phyloP scores from a whole-genome alignment of 2,888 invertebrate genomes.

The Mythimna albipuncta region DNA sequence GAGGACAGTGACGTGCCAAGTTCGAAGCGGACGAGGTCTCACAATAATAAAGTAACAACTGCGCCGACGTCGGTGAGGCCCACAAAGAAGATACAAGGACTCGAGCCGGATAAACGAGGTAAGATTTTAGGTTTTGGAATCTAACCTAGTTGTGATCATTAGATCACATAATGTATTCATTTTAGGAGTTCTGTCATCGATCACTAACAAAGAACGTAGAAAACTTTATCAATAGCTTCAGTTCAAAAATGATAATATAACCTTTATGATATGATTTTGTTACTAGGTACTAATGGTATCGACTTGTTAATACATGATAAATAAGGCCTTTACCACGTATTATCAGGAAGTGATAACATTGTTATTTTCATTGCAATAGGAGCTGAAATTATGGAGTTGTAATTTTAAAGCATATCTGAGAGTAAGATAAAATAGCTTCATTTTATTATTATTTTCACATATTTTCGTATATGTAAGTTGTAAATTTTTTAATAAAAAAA shows the following conservation, averaged over 20 bases:
- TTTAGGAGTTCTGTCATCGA: no score
- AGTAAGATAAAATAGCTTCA: no score
- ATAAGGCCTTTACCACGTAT: no score
- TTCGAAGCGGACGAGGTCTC: constrained; percentile 72
- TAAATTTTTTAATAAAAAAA: no score
- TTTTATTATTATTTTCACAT: no score
- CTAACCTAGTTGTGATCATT: neutral
- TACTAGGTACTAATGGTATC: no score
- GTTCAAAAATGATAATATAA: neutral
- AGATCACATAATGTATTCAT: no score
- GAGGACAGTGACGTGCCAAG: constrained; percentile 65
- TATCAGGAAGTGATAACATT: no score
- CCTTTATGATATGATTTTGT: neutral
- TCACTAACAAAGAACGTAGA: no score
- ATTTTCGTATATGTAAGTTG: no score
- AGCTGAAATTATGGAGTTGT: constrained; percentile 1
- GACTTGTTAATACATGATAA: no score
- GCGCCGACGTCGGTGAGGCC: constrained; percentile 68
- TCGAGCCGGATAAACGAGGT: constrained; percentile 79
- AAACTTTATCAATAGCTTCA: neutral
- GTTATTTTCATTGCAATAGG: neutral
- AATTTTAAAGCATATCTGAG: neutral
- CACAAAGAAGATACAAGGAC: constrained; percentile 71
- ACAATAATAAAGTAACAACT: constrained; percentile 40
- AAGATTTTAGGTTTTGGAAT: constrained; percentile 49